Evolutionary conservation across 1,140 invertebrate species (phyloP), one percentile per base, ranked within the genome.

Genomic region (Nephotettix cincticeps): DNA sequence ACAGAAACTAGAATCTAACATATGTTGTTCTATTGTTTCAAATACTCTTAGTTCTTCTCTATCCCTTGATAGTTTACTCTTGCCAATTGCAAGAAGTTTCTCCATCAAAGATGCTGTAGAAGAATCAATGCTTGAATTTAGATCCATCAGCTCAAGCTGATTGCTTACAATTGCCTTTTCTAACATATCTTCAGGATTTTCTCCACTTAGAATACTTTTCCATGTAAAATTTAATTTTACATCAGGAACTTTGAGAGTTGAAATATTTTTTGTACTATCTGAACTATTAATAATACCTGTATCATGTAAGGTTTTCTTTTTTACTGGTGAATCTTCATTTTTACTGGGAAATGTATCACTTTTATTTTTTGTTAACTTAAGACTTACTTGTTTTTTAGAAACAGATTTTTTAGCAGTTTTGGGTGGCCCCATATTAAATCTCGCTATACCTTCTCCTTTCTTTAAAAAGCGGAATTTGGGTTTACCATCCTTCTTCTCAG

Each of bases 11-110:
- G 87, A 87, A 80, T 89, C 85, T 36, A 85, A 83, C 0, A 87
- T 87, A 78, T 88, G 88, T 76, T 89, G 85, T 79, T 92, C 91
- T 67, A 92, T 79, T 1, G 88, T 75, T 78, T 92, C 90, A 83
- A 92, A 92, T 75, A 90, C 85, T 70, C 85, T 84, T 73, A 89
- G 81, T 76, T 89, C 88, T 21, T 86, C 86, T 6, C 79, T 70
- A 79, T 89, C 87, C 40, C 28, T 67, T 6, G 32, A 36, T 19
- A 43, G 9, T 13, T 45, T 27, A 9, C 27, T 67, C 17, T 51
- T 56, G 23, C 54, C 56, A 21, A 61, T 1, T 17, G 21, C 6
- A 61, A 30, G 19, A 3, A 58, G 25, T 61, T 40, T 58, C 32
- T 70, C 54, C 23, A 56, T 61, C 19, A 61, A 23, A 2, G 51